A percentile compares a stretch with the other conserved stretches of the same genome.
These are phyloP conservation scores for Chorisops tibialis DNA, from an alignment of 2,888 invertebrate genomes.

Conservation along the genomic window DNA sequence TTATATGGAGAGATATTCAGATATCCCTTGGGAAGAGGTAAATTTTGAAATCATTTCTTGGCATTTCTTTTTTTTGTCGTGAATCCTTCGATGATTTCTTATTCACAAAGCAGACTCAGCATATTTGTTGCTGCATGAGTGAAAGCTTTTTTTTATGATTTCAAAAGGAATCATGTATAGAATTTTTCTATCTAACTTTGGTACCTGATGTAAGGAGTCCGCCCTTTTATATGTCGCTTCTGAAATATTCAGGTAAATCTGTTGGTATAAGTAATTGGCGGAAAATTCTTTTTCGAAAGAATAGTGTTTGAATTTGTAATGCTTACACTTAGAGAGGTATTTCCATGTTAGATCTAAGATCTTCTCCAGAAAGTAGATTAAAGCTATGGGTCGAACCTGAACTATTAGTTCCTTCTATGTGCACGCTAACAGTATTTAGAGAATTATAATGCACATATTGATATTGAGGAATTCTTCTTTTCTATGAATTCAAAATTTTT, in stretches of 20 bases:
- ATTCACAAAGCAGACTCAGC: slow-evolving; percentile 23
- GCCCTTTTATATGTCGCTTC: not conserved
- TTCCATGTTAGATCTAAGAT: too few species aligned
- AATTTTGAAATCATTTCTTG: slow-evolving; percentile 21
- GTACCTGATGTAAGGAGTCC: slow-evolving; percentile 1
- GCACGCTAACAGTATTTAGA: too few species aligned
- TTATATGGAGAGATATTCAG: not conserved
- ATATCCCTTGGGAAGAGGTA: not conserved
- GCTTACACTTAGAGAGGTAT: too few species aligned
- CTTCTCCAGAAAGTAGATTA: too few species aligned
- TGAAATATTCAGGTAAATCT: not conserved
- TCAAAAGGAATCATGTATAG: slow-evolving; percentile 21
- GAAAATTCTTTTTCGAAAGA: not conserved
- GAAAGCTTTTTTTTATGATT: slow-evolving; percentile 7
- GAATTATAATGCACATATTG: too few species aligned
- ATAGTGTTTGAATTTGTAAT: not conserved
- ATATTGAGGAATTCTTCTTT: too few species aligned
- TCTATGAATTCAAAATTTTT: too few species aligned
- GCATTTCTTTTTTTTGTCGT: slow-evolving; percentile 23
- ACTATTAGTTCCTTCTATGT: too few species aligned
- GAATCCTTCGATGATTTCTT: slow-evolving; percentile 27
- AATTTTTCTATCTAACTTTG: not conserved
- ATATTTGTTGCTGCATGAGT: slow-evolving; percentile 7
- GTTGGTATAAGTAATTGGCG: not conserved
- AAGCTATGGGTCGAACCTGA: too few species aligned